Percentiles rank a stretch among this genome's conserved stretches.
Conservation (phyloP, 2,888 invertebrate genomes). For the Cheilosia soror region DNA sequence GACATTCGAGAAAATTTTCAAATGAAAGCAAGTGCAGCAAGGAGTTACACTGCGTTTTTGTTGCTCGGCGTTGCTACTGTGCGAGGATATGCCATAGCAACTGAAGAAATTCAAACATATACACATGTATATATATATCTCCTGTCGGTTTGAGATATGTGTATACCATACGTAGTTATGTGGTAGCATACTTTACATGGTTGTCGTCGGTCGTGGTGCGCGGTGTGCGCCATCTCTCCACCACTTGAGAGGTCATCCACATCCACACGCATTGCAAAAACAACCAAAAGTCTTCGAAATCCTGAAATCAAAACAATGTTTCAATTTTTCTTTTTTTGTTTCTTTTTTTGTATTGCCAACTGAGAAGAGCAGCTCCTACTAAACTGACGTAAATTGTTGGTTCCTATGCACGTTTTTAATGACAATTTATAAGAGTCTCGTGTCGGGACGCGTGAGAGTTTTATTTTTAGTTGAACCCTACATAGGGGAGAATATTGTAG, state of each 20-base stretch:
- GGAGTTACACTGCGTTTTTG: too few relatives aligned
- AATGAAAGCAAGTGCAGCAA: neutral
- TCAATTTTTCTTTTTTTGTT: neutral
- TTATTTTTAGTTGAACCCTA: too few relatives aligned
- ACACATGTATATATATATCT: too few relatives aligned
- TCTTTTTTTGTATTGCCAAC: neutral
- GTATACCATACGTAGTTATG: neutral
- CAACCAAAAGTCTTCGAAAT: neutral
- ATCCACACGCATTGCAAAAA: neutral
- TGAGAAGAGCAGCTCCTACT: neutral
- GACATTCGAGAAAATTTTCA: neutral
- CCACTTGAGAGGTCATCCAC: slow-evolving; percentile 16
- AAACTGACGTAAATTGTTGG: too few relatives aligned
- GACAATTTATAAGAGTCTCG: too few relatives aligned
- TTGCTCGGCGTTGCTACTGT: too few relatives aligned
- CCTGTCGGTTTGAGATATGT: neutral
- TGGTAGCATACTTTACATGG: neutral
- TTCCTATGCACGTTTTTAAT: neutral
- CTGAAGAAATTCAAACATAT: neutral
- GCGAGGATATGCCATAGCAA: neutral
- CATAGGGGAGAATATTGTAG: too few relatives aligned
- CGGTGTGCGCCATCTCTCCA: slow-evolving; percentile 1
- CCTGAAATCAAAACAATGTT: neutral
- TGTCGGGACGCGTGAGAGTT: too few relatives aligned
- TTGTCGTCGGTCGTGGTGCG: neutral